Evolutionary conservation across 37 sponge, comb jelly and placozoan species (phyloP).

Genomic region (Chondrosia reniformis): DNA sequence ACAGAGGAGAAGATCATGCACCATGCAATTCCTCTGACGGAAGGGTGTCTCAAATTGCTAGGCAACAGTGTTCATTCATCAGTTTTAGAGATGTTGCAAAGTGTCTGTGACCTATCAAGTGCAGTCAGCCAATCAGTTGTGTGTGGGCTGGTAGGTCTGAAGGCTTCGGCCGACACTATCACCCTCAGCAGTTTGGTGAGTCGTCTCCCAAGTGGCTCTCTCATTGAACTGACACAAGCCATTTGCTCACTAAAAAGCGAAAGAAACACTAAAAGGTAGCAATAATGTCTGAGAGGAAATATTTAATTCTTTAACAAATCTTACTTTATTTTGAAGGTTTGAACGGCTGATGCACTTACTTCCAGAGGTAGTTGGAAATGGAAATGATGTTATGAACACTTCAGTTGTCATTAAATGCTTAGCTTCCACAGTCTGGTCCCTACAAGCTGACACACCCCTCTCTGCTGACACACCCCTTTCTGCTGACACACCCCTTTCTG

Average conservation of each 20-base stretch:
- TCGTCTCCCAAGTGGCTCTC: neutral
- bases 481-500: too few species aligned
- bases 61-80: neutral
- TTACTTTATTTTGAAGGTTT: too few species aligned
- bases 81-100: neutral
- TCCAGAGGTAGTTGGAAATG: too few species aligned
- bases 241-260: neutral
- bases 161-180: too few species aligned
- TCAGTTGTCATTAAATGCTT: too few species aligned
- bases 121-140: neutral
- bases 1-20: neutral
- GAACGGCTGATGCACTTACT: too few species aligned
- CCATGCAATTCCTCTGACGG: neutral
- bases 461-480: too few species aligned
- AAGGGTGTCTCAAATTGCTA: slow-evolving; percentile 7
- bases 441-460: too few species aligned
- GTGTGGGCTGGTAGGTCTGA: neutral
- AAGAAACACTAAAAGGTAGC: neutral
- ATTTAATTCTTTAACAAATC: too few species aligned
- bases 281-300: too few species aligned
- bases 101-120: neutral
- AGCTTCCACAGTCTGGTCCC: too few species aligned
- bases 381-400: too few species aligned
- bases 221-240: neutral
- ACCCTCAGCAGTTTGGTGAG: neutral